phyloP scores from a whole-genome alignment of 2,113 vertebrate genomes.

The Globicephala melas region DNA sequence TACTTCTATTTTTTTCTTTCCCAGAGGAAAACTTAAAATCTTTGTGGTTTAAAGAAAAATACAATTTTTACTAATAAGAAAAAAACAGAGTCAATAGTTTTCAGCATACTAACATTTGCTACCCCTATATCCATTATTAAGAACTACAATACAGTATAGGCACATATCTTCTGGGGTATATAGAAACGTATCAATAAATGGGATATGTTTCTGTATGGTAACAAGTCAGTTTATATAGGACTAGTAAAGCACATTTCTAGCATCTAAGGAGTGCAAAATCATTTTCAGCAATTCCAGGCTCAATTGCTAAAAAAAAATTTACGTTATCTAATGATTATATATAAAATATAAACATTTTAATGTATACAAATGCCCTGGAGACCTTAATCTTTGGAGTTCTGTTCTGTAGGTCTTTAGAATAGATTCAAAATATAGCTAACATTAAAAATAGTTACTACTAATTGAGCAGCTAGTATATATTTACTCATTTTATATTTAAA shows the following conservation, averaged over 20 bases:
- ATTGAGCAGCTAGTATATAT: neutral
- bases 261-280: neutral
- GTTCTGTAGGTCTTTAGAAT: neutral
- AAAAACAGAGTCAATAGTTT: neutral
- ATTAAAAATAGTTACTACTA: neutral
- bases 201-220: neutral
- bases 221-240: neutral
- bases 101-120: neutral
- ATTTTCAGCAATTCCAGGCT: neutral
- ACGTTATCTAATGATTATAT: neutral
- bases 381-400: neutral
- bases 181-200: neutral
- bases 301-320: neutral
- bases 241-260: neutral
- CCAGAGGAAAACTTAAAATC: neutral
- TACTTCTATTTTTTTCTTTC: slow-evolving; percentile 44
- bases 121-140: neutral
- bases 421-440: neutral
- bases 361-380: neutral
- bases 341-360: neutral
- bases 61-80: slow-evolving; percentile 45
- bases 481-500: neutral
- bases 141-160: neutral
- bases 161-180: neutral
- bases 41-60: slow-evolving; percentile 22